These are phyloP conservation scores for Agrochola lychnidis DNA, from an alignment of 2,888 invertebrate species.

Conservation along the genomic window DNA sequence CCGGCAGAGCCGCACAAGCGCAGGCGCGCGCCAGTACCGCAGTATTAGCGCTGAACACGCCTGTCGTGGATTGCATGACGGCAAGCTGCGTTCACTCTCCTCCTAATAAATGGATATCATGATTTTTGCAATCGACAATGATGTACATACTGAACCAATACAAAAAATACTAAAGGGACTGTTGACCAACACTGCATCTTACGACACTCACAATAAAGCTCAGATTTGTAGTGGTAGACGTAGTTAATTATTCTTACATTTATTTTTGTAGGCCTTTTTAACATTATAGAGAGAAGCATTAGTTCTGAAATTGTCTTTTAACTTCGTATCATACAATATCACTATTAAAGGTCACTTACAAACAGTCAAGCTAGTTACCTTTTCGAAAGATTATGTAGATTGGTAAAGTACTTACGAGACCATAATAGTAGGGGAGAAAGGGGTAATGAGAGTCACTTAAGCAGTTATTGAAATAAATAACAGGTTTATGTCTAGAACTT, in stretches of 20 bases:
- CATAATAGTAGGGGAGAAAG: too few species aligned
- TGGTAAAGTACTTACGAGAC: slow-evolving; percentile 79
- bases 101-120: slow-evolving; percentile 78
- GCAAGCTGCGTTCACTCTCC: slow-evolving; percentile 91
- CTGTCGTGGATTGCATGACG: slow-evolving; percentile 84
- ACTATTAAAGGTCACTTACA: not conserved
- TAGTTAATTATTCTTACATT: not conserved
- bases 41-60: slow-evolving; percentile 90
- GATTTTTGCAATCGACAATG: not conserved
- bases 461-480: too few species aligned
- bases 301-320: not conserved
- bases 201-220: not conserved
- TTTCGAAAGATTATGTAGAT: slow-evolving; percentile 5
- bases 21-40: slow-evolving; percentile 90
- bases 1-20: slow-evolving; percentile 91
- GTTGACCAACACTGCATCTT: not conserved
- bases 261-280: not conserved
- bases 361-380: not conserved
- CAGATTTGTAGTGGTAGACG: not conserved
- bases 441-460: too few species aligned
- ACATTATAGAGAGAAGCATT: not conserved
- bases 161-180: not conserved
- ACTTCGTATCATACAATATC: not conserved
- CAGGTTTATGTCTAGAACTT: too few species aligned
- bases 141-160: not conserved